Base-by-base conservation (phyloP, 2,888 invertebrate genomes). In the Carabus problematicus region DNA sequence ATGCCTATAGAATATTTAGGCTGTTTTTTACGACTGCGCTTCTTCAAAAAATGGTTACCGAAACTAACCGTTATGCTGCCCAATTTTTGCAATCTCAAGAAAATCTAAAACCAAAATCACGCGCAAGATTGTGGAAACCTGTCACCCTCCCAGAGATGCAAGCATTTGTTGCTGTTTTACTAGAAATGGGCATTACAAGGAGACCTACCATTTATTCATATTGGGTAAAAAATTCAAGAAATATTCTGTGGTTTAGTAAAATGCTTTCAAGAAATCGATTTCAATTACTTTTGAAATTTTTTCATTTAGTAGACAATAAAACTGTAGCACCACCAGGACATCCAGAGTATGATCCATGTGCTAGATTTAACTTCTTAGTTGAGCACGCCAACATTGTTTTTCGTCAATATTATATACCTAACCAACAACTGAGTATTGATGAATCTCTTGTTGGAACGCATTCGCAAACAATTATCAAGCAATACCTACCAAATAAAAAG, bases 381-480 rank as follows among this genome's bases (percentile, higher is more conserved):
- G 70, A 73, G n/a, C 74, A 76, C 55, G 74, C 74, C 60, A 76
- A 76, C 71, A 71, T 40, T 2, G 71, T 72, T 58, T 76, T 76
- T 66, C 72, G 63, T 59, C 71, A 67, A 47, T 45, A 74, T 71
- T 75, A 75, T 71, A 64, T 70, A 18, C 75, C 74, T 12, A 42
- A 71, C 18, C 64, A 72, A 18, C 70, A 75, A 18, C 62, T 76
- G 62, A 71, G 70, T 56, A 71, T 76, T 8, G 75, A 74, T 56
- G 75, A 75, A 70, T 75, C 73, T 18, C 71, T 74, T 69, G 74
- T 75, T 52, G 75, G 74, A 56, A 75, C 75, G 8, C 68, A 75
- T 42, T 56, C 75, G 70, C 7, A 75, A 75, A 55, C 74, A 76
- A n/a, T n/a, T n/a, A n/a, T n/a, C n/a, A n/a, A n/a, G n/a, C n/a